Percentiles rank a stretch among this genome's conserved stretches.
phyloP scores from a whole-genome alignment of 2,113 vertebrate species.

The Protobothrops flavoviridis region DNA sequence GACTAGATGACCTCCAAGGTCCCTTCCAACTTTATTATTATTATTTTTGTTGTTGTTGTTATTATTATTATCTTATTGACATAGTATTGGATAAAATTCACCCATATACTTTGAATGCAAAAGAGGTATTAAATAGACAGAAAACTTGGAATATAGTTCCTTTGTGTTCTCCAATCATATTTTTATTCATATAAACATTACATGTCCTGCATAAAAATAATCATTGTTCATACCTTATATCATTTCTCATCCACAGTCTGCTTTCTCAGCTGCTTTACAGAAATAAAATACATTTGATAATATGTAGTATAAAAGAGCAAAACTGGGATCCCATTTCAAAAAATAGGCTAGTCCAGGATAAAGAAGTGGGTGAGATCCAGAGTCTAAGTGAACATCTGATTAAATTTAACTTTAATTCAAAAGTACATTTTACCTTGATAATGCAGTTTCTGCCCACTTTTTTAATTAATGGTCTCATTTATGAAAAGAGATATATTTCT shows the following conservation, averaged over 20 bases:
- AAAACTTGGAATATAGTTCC: conserved; percentile 6
- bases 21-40: too few relatives aligned
- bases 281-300: neutral
- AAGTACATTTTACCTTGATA: neutral
- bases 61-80: neutral
- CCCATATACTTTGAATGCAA: conserved; percentile 1
- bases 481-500: neutral
- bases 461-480: neutral
- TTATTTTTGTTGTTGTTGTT: too few relatives aligned
- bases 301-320: neutral
- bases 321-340: neutral
- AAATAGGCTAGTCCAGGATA: neutral
- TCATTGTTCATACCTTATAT: neutral
- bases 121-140: conserved; percentile 27
- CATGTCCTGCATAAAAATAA: neutral
- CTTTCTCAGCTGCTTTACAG: neutral
- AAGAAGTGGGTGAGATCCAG: neutral
- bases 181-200: conserved; percentile 10
- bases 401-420: neutral
- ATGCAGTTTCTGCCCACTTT: neutral
- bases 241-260: neutral
- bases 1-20: too few relatives aligned
- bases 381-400: neutral
- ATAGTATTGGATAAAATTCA: conserved; percentile 22
- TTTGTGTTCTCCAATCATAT: neutral